Percentiles rank a stretch among this genome's conserved stretches.
Conservation (phyloP, 2,888 invertebrate species). For the Ophion ventricosus region DNA sequence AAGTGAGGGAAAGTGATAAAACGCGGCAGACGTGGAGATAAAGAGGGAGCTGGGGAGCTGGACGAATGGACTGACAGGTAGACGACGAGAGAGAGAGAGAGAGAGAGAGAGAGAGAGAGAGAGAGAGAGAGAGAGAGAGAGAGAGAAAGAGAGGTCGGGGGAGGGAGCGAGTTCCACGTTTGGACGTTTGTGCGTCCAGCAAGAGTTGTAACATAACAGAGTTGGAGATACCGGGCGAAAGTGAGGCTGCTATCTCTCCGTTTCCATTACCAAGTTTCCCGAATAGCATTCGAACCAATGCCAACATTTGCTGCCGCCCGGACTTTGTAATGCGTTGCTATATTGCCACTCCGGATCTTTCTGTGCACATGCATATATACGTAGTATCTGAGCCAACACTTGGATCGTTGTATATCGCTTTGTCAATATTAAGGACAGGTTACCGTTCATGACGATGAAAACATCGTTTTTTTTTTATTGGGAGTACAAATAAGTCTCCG, state of each 20-base stretch:
- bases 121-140: neutral
- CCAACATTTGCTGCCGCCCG: conserved; percentile 9
- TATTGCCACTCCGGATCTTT: conserved; percentile 11
- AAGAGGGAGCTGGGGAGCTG: conserved; percentile 56
- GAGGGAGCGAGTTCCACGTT: conserved; percentile 1
- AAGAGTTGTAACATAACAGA: conserved; percentile 33
- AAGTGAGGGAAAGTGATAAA: conserved; percentile 48
- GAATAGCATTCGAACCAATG: conserved; percentile 49
- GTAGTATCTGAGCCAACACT: no score
- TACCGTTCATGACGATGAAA: no score
- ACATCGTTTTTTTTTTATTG: no score
- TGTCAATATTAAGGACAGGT: no score
- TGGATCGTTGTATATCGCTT: no score
- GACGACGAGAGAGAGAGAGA: neutral
- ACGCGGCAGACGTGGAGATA: conserved; percentile 29
- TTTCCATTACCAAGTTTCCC: conserved; percentile 57
- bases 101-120: conserved; percentile 7
- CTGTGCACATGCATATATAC: neutral
- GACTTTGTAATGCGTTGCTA: conserved; percentile 40
- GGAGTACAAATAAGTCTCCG: no score
- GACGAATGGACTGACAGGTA: neutral
- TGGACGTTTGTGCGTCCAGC: conserved; percentile 46
- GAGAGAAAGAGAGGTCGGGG: conserved; percentile 26
- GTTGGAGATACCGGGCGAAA: conserved; percentile 1
- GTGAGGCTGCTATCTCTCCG: conserved; percentile 40